Base-by-base conservation (phyloP, 1,140 invertebrate genomes). In the Andricus grossulariae region DNA sequence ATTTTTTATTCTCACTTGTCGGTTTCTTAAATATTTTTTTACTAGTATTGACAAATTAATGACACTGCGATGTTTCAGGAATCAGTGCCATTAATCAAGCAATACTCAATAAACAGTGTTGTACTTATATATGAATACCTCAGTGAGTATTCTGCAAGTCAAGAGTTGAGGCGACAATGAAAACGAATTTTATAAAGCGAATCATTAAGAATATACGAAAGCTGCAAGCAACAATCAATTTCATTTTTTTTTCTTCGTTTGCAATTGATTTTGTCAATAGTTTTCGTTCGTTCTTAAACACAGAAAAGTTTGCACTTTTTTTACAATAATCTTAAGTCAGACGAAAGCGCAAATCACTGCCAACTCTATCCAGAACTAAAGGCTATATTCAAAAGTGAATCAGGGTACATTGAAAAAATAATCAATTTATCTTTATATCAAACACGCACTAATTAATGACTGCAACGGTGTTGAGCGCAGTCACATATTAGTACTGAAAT, bases 21-120 rank as follows among this genome's bases (percentile, higher is more conserved):
- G 15, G 16, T 66, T 66, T 39, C 8, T 39, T 13, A 18, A 18
- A 54, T 54, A 66, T 66, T 66, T 15, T 39, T 66, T 45, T 66
- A 66, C 60, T 66, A 32, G 25, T 60, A 66, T 45, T 66, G 4
- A 16, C 3, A 66, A 19, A 54, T 18, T 19, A 45, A 45, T 66
- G 21, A 32, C 25, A 13, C 60, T 39, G 60, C 13, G n/a, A 32
- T 66, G 32, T 60, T 21, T 21, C 25, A 57, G 25, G 19, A 39
- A 32, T 45, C 39, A 66, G 60, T 66, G 60, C 60, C 60, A 66
- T 66, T 66, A 39, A 66, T 21, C 25, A 66, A 39, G 32, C 57
- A 66, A 66, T 66, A 66, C 57, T 66, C 32, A 45, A 45, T 66
- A 7, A 32, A 32, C 57, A 66, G 60, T 66, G n/a, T 66, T 66